Evolutionary conservation across 2,888 invertebrate genomes (phyloP).

Genomic region (Drosophila barbarae): DNA sequence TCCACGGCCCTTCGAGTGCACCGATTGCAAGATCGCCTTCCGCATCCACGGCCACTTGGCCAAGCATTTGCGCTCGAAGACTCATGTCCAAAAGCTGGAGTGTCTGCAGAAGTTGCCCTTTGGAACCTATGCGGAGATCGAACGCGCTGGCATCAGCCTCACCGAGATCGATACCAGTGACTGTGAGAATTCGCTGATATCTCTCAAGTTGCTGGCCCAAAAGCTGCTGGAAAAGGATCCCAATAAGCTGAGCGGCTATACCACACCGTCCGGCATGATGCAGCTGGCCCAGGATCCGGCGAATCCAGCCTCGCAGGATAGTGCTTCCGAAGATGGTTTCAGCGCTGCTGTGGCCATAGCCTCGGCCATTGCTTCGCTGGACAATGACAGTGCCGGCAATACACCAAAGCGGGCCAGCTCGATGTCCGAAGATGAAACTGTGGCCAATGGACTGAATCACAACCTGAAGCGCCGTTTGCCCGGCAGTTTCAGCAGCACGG

Average conservation of each 20-base stretch:
- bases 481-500: conserved; percentile 73
- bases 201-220: conserved; percentile 89
- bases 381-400: conserved; percentile 76
- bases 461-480: conserved; percentile 72
- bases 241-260: conserved; percentile 83
- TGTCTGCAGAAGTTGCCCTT: conserved; percentile 95
- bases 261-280: conserved; percentile 76
- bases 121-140: conserved; percentile 96
- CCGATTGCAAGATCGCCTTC: conserved; percentile 97
- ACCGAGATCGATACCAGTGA: conserved; percentile 98
- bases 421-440: conserved; percentile 73
- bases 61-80: conserved; percentile 96
- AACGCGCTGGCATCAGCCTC: conserved; percentile 92
- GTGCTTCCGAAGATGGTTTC: conserved; percentile 78
- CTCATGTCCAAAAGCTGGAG: conserved; percentile 96
- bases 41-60: conserved; percentile 97
- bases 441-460: conserved; percentile 55
- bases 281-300: conserved; percentile 48
- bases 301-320: conserved; percentile 73
- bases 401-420: conserved; percentile 74
- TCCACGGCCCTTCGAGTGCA: conserved; percentile 97
- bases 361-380: conserved; percentile 75
- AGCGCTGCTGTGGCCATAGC: conserved; percentile 76
- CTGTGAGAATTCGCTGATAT: conserved; percentile 95
- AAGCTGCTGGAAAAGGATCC: conserved; percentile 91